These are phyloP conservation scores for Cirrhinus molitorella DNA, from an alignment of 2,797 vertebrate species.

Conservation along the genomic window DNA sequence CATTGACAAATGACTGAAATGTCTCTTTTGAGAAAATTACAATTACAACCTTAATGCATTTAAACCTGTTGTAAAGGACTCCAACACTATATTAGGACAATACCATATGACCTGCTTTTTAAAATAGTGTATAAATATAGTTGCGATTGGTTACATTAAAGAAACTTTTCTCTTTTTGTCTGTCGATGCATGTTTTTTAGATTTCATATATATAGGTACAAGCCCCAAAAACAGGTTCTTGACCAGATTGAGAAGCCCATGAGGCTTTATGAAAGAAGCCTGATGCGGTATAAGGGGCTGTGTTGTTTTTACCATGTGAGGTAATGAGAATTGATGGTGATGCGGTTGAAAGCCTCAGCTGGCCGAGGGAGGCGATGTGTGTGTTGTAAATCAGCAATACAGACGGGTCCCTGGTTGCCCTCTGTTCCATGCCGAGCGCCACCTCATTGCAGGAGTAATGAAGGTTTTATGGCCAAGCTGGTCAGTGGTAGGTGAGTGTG, in stretches of 20 bases:
- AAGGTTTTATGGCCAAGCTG: conserved; percentile 35
- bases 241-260: background rate
- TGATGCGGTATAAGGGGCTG: background rate
- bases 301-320: conserved; percentile 36
- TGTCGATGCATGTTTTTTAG: background rate
- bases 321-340: conserved; percentile 40
- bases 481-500: background rate
- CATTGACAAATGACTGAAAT: no score
- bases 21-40: no score
- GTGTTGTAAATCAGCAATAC: conserved; percentile 23
- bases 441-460: conserved; percentile 40
- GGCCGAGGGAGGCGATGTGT: conserved; percentile 1
- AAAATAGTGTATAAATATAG: background rate
- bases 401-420: conserved; percentile 2
- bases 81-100: no score
- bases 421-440: conserved; percentile 3
- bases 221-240: background rate
- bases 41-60: no score
- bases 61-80: no score
- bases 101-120: no score
- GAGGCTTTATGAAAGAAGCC: background rate
- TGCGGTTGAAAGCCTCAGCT: conserved; percentile 42
- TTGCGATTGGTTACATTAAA: background rate
- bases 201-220: background rate
- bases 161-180: background rate